These are phyloP conservation scores for Amphimallon solstitiale DNA, from an alignment of 2,888 invertebrate genomes.

Conservation along the genomic window DNA sequence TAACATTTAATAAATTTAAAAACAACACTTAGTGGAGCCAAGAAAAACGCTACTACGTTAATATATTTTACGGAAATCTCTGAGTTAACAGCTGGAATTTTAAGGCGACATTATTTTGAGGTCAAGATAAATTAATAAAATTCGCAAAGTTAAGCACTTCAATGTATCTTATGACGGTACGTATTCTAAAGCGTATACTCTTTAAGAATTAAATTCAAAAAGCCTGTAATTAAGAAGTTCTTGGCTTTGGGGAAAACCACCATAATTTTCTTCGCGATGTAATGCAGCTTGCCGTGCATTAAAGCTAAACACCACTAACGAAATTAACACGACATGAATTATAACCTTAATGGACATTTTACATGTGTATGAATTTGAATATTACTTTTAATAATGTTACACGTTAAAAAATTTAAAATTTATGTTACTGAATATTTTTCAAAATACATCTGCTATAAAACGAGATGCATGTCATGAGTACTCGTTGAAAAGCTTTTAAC, in stretches of 20 bases:
- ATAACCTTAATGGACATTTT: too few relatives aligned
- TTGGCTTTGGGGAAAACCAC: slow-evolving; percentile 14
- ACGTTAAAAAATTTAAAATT: too few relatives aligned
- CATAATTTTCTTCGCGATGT: slow-evolving; percentile 14
- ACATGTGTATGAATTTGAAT: too few relatives aligned
- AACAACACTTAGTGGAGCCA: not conserved
- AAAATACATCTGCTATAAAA: too few relatives aligned
- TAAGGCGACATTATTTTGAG: slow-evolving; percentile 27
- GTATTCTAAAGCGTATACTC: not conserved
- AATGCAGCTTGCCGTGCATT: not conserved
- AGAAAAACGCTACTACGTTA: slow-evolving; percentile 8
- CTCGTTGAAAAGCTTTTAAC: too few relatives aligned
- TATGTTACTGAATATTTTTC: too few relatives aligned
- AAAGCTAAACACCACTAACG: not conserved
- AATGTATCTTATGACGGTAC: slow-evolving; percentile 28
- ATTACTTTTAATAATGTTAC: too few relatives aligned
- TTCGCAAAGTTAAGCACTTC: slow-evolving; percentile 36
- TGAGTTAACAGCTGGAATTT: slow-evolving; percentile 34
- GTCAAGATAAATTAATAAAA: slow-evolving; percentile 38
- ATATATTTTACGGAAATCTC: slow-evolving; percentile 32
- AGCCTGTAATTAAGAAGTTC: slow-evolving; percentile 28
- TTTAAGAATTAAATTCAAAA: slow-evolving; percentile 32
- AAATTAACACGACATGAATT: too few relatives aligned
- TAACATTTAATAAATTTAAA: slow-evolving; percentile 27
- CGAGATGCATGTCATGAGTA: too few relatives aligned